Base-by-base conservation (phyloP, 2,113 vertebrate species). In the Paralichthys olivaceus region DNA sequence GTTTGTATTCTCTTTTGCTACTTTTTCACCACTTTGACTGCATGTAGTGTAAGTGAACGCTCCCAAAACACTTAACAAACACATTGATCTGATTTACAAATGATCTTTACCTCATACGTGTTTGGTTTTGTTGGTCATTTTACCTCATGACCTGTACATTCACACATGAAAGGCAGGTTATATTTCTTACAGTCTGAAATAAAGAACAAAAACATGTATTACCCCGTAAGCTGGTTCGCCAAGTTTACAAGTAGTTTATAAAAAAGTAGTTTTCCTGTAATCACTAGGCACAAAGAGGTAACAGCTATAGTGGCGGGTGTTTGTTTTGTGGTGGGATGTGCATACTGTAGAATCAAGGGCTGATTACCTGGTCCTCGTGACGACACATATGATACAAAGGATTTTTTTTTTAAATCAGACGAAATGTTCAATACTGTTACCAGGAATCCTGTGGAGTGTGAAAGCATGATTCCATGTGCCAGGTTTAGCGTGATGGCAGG, bases 401-500 rank as follows among this genome's bases (percentile, higher is more conserved):
- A 40, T 19, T 6, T 51, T 29, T 29, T 29, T 29, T 29, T 40
- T 40, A 40, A 13, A 40, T 40, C 37, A 13, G 37, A 40, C 37
- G 64, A 61, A 63, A 74, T 34, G 56, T 72, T 77, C 72, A 61
- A 67, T 80, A 80, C 75, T 54, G 78, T 82, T 84, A 85, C 85
- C 89, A 64, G 70, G 84, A 75, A 62, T 84, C 80, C 84, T 25
- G 11, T 45, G 53, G 67, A 2, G 37, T 5, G 65, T 28, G 79
- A 85, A 72, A 69, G 53, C 53, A 17, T 72, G 64, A 79, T 83
- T 82, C 62, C 59, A 17, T 3, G 13, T 0, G 14, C 7, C 7
- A 11, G 67, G 5, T 75, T 84, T 89, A 93, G 90, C 92, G 92
- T 2, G 91, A 94, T 23, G 96, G 92, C 66, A 97, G 96, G 0